Base-by-base conservation (phyloP, 2,888 invertebrate species). In the Lepidocyrtoides sp. region DNA sequence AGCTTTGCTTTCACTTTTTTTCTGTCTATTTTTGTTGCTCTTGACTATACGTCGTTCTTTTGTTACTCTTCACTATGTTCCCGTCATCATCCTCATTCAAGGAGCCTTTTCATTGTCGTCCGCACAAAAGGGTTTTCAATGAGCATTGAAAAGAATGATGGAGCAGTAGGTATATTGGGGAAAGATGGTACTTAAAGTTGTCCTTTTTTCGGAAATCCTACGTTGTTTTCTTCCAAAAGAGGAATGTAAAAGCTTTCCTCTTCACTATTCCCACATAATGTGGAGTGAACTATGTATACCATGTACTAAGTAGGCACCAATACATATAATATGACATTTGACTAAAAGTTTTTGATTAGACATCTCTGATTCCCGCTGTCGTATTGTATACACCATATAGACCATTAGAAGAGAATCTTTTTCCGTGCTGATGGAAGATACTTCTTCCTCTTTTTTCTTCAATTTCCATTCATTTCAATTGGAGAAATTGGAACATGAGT, bases 11-110 rank as follows among this genome's bases (percentile, higher is more conserved):
- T 60, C 54, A n/a, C 32, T 66, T 66, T 66, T 57, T 17, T 57
- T 17, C 17, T 3, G 57, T n/a, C n/a, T n/a, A n/a, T 17, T 57
- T 20, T 17, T 8, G 7, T n/a, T 66, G 29, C 66, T 66, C 66
- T 60, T 60, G 60, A 60, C 60, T 48, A n/a, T 60, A 60, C 60
- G 23, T 23, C 23, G 23, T 66, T 8, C 69, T 69, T n/a, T 69
- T 69, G 69, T 69, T 36, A 36, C 17, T 41, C 32, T 36, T 10
- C 17, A 41, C 36, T 41, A 36, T 69, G 69, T 36, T 69, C 17
- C 36, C 69, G 2, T 69, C 69, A 36, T 69, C 17, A 69, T 69
- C 69, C 69, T 69, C 69, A 69, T 69, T 69, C 36, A 69, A 17
- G 7, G 36, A 69, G 41, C n/a, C 36, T 20, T 36, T 20, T 32